Evolutionary conservation across 2,888 invertebrate genomes (phyloP), one percentile per base, ranked within the genome.

Genomic region (Lutraria lutraria): DNA sequence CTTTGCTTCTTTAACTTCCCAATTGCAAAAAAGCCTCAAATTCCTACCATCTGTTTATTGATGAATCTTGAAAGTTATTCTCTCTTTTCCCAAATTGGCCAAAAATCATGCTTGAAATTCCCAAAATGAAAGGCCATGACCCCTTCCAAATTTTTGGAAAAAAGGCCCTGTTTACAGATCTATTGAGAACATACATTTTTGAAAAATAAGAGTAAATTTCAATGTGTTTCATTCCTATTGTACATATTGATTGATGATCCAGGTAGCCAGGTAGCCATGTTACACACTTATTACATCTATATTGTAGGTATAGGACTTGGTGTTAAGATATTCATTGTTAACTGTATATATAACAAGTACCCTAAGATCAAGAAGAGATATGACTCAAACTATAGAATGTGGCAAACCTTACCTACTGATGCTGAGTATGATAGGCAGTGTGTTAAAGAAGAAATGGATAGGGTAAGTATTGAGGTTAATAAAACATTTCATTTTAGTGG

Each of bases 311-410:
- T 96, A 16, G 94, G 94, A 56, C 72, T 97, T 31, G 97, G 97
- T 12, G 93, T 97, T 21, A 97, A 97, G 92, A 89, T 97, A 85
- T 97, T 97, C 93, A 92, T 97, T 56, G 95, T 97, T 56, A 96
- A 97, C 83, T 97, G 96, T 93, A 91, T 97, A 53, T 97, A 97
- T 94, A 94, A 96, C 89, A 95, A 96, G 53, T 97, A 97, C 92
- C 97, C 97, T 12, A 95, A 96, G 72, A 95, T 97, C 31, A 96
- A 96, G 80, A 95, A 95, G 88, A 96, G 96, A 86, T 97, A 97
- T 91, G 97, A 97, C 91, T 94, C 96, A 6, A 93, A 95, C 0
- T 94, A 95, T 68, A 93, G 94, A 81, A 93, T 96, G 60, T 97
- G 97, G 97, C 93, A 94, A 81, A 90, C 94, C 12, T 94, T 97